Evolutionary conservation across 2,888 invertebrate species (phyloP), one percentile per base, ranked within the genome.

Genomic region (Drosophila bunnanda): DNA sequence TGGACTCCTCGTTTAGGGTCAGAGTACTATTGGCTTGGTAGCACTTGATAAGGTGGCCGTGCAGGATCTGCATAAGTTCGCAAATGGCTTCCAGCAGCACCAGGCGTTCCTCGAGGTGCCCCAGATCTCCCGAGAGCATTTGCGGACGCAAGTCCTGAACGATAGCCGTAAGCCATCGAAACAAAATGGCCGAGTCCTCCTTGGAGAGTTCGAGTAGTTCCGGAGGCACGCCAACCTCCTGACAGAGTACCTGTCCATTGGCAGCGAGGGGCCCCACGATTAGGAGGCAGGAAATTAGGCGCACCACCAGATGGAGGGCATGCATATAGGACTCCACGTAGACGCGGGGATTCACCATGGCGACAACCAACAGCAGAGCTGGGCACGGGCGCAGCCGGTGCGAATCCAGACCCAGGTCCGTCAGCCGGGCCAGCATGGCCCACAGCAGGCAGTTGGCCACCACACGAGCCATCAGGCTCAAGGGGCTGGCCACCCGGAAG

Each of bases 151-250:
- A n/a, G 13, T 78, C 84, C 4, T 69, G 48, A 15, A 58, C 56
- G 5, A 87, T 75, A 10, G 46, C 55, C 36, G 46, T 80, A 0
- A 87, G 81, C 87, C 80, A 80, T 46, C 80, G 84, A 7, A 83
- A 83, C 0, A 87, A 41, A 1, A 69, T 66, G 0, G 44, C 25
- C 0, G 84, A 66, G 36, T 87, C 87, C 9, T 69, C 55, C 30
- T 39, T 54, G 28, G 81, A 50, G 2, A 80, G 65, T 10, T 54
- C 17, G 8, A 80, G 41, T 20, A 75, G 30, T 0, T 59, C 32
- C 15, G n/a, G 20, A 15, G 87, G 34, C 28, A 80, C 46, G 8
- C 68, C 80, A 20, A 71, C 48, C 34, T 80, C 80, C 22, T 53
- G 54, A 54, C 78, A 75, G 8, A 83, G n/a, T 1, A 50, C 36